These are phyloP conservation scores for Stichodactyla mertensii DNA, from an alignment of 64 coral and sea anemone genomes.

Conservation along the genomic window DNA sequence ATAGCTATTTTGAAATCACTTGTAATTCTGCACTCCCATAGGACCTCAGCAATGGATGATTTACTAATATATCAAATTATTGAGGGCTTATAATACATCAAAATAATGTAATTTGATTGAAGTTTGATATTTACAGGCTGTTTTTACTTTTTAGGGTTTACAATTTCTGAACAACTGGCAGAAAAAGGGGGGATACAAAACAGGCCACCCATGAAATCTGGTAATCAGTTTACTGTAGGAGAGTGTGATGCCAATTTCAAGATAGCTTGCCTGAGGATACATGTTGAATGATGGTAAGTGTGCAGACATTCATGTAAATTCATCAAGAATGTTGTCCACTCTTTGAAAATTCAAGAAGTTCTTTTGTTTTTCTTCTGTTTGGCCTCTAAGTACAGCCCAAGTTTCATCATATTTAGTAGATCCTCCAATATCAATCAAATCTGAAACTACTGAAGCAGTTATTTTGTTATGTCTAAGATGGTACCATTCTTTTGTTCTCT, in stretches of 20 bases:
- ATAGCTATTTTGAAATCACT: background rate
- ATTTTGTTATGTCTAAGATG: slow-evolving; percentile 16
- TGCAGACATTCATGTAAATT: no score
- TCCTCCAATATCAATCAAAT: slow-evolving; percentile 6
- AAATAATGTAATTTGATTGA: no score
- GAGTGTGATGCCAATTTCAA: no score
- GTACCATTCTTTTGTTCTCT: background rate
- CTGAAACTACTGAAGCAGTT: background rate
- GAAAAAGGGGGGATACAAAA: no score
- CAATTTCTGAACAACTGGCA: no score
- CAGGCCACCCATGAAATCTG: no score
- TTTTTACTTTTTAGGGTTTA: no score
- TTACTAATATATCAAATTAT: background rate
- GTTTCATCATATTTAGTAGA: background rate
- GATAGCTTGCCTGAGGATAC: no score
- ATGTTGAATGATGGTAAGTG: no score
- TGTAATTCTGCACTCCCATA: background rate
- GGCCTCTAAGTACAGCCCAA: slow-evolving; percentile 13
- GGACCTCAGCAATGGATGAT: background rate
- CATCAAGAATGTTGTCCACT: no score
- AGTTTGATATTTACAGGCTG: no score
- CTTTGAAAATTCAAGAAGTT: background rate
- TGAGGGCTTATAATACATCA: background rate
- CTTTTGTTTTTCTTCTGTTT: background rate
- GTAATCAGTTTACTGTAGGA: no score